These are phyloP conservation scores for Polypedilum pembai DNA, from an alignment of 1,140 invertebrate genomes.

Conservation along the genomic window DNA sequence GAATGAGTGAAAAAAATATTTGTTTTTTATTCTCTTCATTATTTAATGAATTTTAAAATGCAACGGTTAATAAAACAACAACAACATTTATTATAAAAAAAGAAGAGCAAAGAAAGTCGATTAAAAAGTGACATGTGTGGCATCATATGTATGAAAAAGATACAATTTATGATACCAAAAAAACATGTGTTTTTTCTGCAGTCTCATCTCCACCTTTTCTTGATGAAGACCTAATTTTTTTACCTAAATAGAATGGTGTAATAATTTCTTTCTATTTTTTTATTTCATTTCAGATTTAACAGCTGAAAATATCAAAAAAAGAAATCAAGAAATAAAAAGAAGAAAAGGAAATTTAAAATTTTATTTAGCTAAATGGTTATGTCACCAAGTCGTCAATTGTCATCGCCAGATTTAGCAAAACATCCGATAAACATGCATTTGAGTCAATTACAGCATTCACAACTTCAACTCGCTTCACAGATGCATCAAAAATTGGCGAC, in stretches of 20 bases:
- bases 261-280: not conserved
- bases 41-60: conserved; percentile 1
- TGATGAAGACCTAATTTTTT: not conserved
- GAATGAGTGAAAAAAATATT: not conserved
- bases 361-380: conserved; percentile 46
- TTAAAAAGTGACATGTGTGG: conserved; percentile 6
- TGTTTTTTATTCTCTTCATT: conserved; percentile 8
- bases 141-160: not conserved
- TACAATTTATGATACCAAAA: not conserved
- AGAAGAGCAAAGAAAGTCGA: conserved; percentile 1
- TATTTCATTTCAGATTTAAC: conserved; percentile 4
- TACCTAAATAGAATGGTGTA: not conserved
- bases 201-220: conserved; percentile 19
- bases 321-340: not conserved
- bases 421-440: conserved; percentile 39
- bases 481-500: conserved; percentile 45
- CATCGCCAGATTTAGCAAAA: conserved; percentile 45
- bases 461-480: conserved; percentile 49
- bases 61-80: not conserved
- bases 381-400: conserved; percentile 58
- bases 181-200: not conserved
- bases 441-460: conserved; percentile 48
- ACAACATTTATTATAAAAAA: not conserved
- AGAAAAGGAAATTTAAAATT: not conserved
- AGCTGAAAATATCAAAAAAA: not conserved